Evolutionary conservation across 2,888 invertebrate genomes (phyloP).

Genomic region (Ichneumon xanthorius): DNA sequence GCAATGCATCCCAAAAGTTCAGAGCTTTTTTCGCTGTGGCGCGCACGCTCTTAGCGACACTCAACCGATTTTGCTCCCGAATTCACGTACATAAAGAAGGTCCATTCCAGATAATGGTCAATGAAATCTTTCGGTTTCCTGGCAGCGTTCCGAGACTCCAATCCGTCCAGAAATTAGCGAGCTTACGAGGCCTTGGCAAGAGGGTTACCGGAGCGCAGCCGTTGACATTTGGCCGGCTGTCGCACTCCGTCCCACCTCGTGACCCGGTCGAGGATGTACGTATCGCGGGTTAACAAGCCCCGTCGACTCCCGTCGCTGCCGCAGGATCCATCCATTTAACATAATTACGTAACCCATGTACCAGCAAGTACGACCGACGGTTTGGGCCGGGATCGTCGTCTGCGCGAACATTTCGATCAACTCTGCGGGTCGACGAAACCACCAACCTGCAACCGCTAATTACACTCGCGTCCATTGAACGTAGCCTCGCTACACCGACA

Average conservation of each 20-base stretch:
- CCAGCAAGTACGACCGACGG: neutral
- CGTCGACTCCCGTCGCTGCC: constrained; percentile 24
- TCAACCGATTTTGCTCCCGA: neutral
- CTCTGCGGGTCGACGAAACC: constrained; percentile 9
- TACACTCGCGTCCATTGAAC: neutral
- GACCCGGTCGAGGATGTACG: constrained; percentile 2
- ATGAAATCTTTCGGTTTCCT: constrained; percentile 1
- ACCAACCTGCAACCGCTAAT: constrained; percentile 17
- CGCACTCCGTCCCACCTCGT: neutral
- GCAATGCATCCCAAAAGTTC: neutral
- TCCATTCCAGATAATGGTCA: neutral
- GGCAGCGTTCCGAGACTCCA: neutral
- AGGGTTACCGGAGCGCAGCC: constrained; percentile 9
- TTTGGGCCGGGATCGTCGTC: neutral
- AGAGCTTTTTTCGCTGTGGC: neutral
- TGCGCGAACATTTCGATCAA: constrained; percentile 6
- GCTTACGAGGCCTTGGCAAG: constrained; percentile 10
- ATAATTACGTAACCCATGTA: constrained; percentile 43
- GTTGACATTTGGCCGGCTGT: constrained; percentile 10
- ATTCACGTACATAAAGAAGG: neutral
- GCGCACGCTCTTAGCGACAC: neutral
- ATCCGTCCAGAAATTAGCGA: constrained; percentile 32
- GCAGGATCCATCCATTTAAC: constrained; percentile 45
- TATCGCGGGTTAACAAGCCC: constrained; percentile 23
- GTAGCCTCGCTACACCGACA: neutral